Evolutionary conservation across 2,797 vertebrate genomes (phyloP).

Genomic region (Brachymystax lenok): DNA sequence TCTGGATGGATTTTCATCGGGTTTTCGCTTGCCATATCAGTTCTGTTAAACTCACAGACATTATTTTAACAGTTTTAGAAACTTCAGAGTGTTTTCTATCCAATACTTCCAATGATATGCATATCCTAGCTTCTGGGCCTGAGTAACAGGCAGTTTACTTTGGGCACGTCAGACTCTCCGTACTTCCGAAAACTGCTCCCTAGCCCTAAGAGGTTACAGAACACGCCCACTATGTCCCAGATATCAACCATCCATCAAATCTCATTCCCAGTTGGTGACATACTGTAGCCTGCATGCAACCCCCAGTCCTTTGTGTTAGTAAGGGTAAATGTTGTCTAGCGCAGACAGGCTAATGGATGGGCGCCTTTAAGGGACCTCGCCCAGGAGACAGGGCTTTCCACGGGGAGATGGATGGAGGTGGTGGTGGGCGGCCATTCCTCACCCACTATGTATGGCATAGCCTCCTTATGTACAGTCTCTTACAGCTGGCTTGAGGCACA

Average conservation of each 20-base stretch:
- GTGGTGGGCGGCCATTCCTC: background rate
- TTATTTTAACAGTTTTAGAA: no score
- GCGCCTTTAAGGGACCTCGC: background rate
- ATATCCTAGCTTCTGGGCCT: no score
- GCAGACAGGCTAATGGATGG: background rate
- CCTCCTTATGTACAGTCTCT: no score
- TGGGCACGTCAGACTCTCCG: no score
- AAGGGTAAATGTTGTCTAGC: background rate
- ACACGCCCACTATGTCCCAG: background rate
- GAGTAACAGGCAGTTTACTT: no score
- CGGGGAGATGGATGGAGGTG: background rate
- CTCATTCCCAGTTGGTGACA: no score
- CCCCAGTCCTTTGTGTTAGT: conserved; percentile 16
- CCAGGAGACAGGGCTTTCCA: background rate
- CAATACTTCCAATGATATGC: no score
- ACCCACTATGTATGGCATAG: background rate
- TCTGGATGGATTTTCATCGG: no score
- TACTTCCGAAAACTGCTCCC: no score
- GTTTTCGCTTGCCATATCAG: no score
- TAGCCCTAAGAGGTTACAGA: background rate
- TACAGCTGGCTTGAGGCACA: background rate
- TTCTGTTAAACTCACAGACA: no score
- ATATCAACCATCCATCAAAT: background rate
- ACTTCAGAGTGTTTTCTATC: no score
- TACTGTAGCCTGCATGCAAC: background rate